Conservation (phyloP, 2,888 invertebrate genomes). For the Microctonus aethiopoides region DNA sequence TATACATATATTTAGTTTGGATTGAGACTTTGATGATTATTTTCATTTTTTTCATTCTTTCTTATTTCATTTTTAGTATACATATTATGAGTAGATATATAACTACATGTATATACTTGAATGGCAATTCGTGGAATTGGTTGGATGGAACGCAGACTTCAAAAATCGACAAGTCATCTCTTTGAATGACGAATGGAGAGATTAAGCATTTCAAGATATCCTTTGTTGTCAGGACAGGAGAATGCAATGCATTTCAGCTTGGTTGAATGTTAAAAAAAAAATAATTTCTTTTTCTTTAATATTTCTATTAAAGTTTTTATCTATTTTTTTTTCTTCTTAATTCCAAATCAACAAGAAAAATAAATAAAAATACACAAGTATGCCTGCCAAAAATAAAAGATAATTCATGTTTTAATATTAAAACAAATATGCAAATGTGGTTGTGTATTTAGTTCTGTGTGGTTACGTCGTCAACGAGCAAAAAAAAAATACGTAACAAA, state of each 20-base stretch:
- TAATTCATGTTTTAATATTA: slow-evolving; percentile 30
- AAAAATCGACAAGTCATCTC: slow-evolving; percentile 36
- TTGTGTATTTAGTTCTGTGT: slow-evolving; percentile 33
- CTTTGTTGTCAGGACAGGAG: slow-evolving; percentile 27
- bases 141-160: slow-evolving; percentile 9
- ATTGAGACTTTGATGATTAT: neutral
- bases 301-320: neutral
- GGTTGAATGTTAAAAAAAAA: slow-evolving; percentile 22
- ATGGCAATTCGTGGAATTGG: slow-evolving; percentile 13
- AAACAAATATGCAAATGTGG: slow-evolving; percentile 34
- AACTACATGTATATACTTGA: neutral
- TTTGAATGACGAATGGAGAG: slow-evolving; percentile 37
- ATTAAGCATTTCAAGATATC: slow-evolving; percentile 28
- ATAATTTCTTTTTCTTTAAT: slow-evolving; percentile 5
- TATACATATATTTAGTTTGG: neutral
- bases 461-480: slow-evolving; percentile 28
- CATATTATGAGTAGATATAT: neutral
- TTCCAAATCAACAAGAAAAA: neutral
- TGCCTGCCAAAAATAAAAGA: neutral
- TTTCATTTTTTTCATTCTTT: neutral
- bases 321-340: neutral
- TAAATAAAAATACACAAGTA: neutral
- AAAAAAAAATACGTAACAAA: slow-evolving; percentile 39
- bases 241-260: slow-evolving; percentile 26
- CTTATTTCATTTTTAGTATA: neutral